Evolutionary conservation across 1,140 invertebrate species (phyloP).

Genomic region (Heliothis virescens): DNA sequence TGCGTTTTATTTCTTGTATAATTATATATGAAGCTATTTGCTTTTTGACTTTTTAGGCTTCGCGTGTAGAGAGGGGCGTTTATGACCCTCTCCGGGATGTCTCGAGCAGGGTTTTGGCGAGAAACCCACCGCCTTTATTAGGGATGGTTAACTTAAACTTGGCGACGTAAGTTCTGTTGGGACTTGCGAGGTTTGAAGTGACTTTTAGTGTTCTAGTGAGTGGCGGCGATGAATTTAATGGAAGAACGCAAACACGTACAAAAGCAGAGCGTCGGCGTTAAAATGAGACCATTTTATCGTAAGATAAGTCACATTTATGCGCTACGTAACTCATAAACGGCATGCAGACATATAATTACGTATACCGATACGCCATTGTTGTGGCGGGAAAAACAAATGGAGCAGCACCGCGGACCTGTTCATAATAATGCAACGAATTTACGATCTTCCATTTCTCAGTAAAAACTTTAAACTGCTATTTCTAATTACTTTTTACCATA

Average conservation of each 20-base stretch:
- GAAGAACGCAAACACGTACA: conserved; percentile 56
- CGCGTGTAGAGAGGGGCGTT: conserved; percentile 56
- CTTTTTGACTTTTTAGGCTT: conserved; percentile 61
- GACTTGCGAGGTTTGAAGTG: conserved; percentile 55
- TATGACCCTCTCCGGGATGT: conserved; percentile 65
- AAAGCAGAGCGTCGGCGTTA: conserved; percentile 60
- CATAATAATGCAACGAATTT: background rate
- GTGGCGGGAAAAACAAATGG: conserved; percentile 59
- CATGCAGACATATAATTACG: conserved; percentile 60
- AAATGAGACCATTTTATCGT: conserved; percentile 66
- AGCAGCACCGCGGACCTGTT: conserved; percentile 34
- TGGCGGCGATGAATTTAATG: conserved; percentile 69
- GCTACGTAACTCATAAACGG: conserved; percentile 58
- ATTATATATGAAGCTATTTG: conserved; percentile 66
- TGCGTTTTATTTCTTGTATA: conserved; percentile 78
- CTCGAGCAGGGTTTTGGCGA: conserved; percentile 15
- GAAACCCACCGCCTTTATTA: conserved; percentile 45
- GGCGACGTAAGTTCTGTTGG: conserved; percentile 34
- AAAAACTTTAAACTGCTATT: conserved; percentile 5
- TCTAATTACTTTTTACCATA: background rate
- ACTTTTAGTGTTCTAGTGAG: conserved; percentile 68
- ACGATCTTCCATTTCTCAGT: background rate
- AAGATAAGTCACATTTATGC: conserved; percentile 62
- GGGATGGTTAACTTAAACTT: conserved; percentile 58
- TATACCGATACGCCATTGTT: conserved; percentile 61